A percentile compares a stretch with the other conserved stretches of the same genome.
Conservation (phyloP, 1,140 invertebrate genomes). For the Megalonaias nervosa region DNA sequence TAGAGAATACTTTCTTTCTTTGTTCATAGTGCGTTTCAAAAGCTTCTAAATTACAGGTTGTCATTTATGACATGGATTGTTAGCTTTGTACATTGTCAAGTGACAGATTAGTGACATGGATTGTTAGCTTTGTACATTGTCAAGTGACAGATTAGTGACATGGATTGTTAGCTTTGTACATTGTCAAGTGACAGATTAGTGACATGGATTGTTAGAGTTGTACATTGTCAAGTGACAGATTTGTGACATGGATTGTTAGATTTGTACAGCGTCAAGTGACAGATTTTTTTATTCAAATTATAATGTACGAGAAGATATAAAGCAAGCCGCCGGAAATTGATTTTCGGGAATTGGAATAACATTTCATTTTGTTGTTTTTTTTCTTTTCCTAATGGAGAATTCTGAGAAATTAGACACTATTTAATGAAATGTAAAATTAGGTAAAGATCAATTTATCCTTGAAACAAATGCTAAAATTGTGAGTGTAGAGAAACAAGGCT, state of each 20-base stretch:
- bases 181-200: background rate
- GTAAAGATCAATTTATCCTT: too few species aligned
- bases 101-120: background rate
- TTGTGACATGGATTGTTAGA: background rate
- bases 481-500: too few species aligned
- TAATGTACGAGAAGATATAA: background rate
- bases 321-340: background rate
- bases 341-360: too few species aligned
- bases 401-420: too few species aligned
- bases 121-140: background rate
- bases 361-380: too few species aligned
- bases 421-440: too few species aligned
- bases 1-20: background rate
- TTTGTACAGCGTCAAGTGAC: background rate
- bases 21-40: background rate
- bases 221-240: background rate
- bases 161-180: background rate
- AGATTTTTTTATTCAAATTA: background rate
- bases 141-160: background rate
- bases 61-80: background rate
- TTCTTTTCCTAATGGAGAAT: too few species aligned
- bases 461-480: too few species aligned
- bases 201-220: too few species aligned
- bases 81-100: background rate
- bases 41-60: background rate